Conservation (phyloP, 2,797 vertebrate genomes). For the Rousettus madagascariensis region DNA sequence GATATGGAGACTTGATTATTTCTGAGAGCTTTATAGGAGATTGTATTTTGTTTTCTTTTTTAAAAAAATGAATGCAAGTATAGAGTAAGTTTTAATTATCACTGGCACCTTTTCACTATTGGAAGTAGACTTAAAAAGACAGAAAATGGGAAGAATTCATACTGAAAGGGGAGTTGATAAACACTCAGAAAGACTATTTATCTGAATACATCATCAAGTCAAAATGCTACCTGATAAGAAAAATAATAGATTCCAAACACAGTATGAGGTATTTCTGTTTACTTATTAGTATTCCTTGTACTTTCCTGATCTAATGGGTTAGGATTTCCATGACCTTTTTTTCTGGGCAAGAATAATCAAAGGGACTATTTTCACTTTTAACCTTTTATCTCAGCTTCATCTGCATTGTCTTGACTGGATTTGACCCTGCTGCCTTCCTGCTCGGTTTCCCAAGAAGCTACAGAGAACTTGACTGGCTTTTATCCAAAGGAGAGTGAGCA, state of each 20-base stretch:
- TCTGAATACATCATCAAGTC: slow-evolving; percentile 57
- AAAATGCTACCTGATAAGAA: slow-evolving; percentile 52
- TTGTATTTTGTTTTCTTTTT: slow-evolving; percentile 47
- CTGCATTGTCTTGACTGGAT: background rate
- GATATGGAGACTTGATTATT: slow-evolving; percentile 78
- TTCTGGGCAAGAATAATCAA: background rate
- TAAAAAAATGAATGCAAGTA: slow-evolving; percentile 72
- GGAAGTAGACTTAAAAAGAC: slow-evolving; percentile 71
- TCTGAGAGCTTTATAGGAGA: slow-evolving; percentile 78
- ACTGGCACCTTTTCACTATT: slow-evolving; percentile 77
- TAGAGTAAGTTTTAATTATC: slow-evolving; percentile 83
- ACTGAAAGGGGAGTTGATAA: slow-evolving; percentile 62
- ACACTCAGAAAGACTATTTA: slow-evolving; percentile 66
- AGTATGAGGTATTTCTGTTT: slow-evolving; percentile 47
- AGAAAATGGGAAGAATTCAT: slow-evolving; percentile 71
- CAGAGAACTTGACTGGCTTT: background rate
- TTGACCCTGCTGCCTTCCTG: background rate
- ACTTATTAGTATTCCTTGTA: slow-evolving; percentile 38
- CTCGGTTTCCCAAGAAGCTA: background rate
- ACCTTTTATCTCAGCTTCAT: background rate
- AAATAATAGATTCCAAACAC: background rate
- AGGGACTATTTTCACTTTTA: background rate
- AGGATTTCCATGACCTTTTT: background rate
- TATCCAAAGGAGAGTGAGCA: background rate
- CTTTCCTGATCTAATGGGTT: slow-evolving; percentile 26